phyloP scores from a whole-genome alignment of 2,113 vertebrate genomes.

The Sinocyclocheilus anophthalmus region DNA sequence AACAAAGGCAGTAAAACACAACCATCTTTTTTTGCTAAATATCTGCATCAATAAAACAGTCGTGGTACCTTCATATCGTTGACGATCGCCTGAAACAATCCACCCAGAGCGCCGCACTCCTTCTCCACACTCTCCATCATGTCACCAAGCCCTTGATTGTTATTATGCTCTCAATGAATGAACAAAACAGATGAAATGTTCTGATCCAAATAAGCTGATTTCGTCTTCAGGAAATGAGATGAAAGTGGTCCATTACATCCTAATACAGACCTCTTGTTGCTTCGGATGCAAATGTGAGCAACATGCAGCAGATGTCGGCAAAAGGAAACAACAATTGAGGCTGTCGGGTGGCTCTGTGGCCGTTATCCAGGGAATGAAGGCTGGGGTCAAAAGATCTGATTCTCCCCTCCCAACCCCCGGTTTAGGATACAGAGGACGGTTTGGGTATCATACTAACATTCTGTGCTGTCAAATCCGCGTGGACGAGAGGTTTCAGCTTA shows the following conservation, averaged over 20 bases:
- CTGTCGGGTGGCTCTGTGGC: constrained; percentile 26
- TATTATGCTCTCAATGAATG: constrained; percentile 48
- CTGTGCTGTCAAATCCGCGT: constrained; percentile 23
- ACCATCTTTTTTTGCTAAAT: constrained; percentile 47
- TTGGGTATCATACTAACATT: constrained; percentile 40
- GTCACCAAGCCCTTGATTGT: constrained; percentile 48
- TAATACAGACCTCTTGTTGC: neutral
- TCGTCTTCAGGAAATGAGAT: constrained; percentile 40
- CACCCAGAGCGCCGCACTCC: constrained; percentile 93
- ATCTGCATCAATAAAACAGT: constrained; percentile 44
- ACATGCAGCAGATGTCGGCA: constrained; percentile 1
- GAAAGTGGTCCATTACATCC: constrained; percentile 40
- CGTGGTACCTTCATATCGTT: constrained; percentile 94
- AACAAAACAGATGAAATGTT: constrained; percentile 17
- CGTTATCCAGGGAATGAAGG: constrained; percentile 47
- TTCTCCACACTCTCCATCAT: constrained; percentile 89
- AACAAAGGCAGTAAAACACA: constrained; percentile 77
- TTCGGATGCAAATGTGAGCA: neutral
- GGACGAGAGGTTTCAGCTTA: neutral
- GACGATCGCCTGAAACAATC: constrained; percentile 95
- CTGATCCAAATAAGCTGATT: constrained; percentile 20
- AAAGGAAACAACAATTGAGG: constrained; percentile 34
- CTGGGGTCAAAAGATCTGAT: constrained; percentile 52
- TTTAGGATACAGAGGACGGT: constrained; percentile 40
- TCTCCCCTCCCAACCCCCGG: constrained; percentile 48